Percentiles rank a stretch among this genome's conserved stretches.
phyloP scores from a whole-genome alignment of 2,888 invertebrate genomes.

The Lepeophtheirus nordmannii region DNA sequence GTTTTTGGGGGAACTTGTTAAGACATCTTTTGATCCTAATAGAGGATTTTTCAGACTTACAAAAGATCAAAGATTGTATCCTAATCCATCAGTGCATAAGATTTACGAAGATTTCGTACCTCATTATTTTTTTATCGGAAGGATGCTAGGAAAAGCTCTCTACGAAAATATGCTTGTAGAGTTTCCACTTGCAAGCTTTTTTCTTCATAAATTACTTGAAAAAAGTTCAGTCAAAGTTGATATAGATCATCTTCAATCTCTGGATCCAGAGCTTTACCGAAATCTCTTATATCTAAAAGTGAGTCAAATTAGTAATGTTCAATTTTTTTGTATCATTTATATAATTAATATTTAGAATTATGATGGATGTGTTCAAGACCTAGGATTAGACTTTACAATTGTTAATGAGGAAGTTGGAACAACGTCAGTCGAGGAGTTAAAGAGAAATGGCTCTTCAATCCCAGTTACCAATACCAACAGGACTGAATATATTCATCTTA shows the following conservation, averaged over 20 bases:
- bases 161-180: constrained; percentile 90
- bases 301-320: not conserved
- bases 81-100: constrained; percentile 78
- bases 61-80: constrained; percentile 70
- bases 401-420: constrained; percentile 77
- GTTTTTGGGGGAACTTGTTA: constrained; percentile 78
- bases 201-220: constrained; percentile 69
- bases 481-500: constrained; percentile 86
- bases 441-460: constrained; percentile 73
- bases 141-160: constrained; percentile 83
- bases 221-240: constrained; percentile 56
- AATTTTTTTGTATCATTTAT: not conserved
- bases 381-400: constrained; percentile 75
- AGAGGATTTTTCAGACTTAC: constrained; percentile 79
- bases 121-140: constrained; percentile 86
- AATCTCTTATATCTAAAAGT: constrained; percentile 66
- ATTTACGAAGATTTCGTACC: constrained; percentile 67
- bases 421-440: constrained; percentile 71
- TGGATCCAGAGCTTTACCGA: constrained; percentile 80
- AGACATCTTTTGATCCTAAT: constrained; percentile 91
- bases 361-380: constrained; percentile 28
- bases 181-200: constrained; percentile 86
- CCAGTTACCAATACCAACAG: constrained; percentile 79
- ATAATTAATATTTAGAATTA: constrained; percentile 25
- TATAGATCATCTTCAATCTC: constrained; percentile 77